phyloP scores from a whole-genome alignment of 2,797 vertebrate species.

The Spinibarbus caldwelli region DNA sequence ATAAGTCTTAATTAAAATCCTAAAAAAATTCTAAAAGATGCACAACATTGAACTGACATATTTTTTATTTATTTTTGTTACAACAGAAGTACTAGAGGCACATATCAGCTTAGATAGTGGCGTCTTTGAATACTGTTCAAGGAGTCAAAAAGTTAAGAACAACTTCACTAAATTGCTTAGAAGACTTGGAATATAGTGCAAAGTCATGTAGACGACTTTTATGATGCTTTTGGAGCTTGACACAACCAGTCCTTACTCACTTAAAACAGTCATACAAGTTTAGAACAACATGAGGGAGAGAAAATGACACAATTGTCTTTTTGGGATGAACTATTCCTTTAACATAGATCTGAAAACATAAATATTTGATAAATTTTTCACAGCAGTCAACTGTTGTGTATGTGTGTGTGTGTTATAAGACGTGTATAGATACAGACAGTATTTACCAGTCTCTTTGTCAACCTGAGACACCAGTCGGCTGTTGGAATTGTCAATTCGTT shows the following conservation, averaged over 20 bases:
- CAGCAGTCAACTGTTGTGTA: not conserved
- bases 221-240: not conserved
- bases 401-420: not conserved
- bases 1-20: not conserved
- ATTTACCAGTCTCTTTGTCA: constrained; percentile 91
- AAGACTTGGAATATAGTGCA: not conserved
- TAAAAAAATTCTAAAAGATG: not conserved
- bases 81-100: not conserved
- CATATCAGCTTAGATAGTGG: not conserved
- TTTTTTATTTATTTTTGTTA: no score
- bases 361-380: not conserved
- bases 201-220: not conserved
- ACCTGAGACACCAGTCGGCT: constrained; percentile 93
- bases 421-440: not conserved
- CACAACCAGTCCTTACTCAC: not conserved
- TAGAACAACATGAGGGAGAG: not conserved
- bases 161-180: not conserved
- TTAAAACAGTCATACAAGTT: not conserved
- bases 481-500: constrained; percentile 93
- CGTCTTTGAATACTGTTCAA: not conserved
- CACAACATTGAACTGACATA: not conserved
- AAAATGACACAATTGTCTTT: not conserved
- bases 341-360: not conserved
- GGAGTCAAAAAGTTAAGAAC: not conserved
- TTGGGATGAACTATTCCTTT: not conserved